Conservation (phyloP, 2,113 vertebrate genomes). For the Castor canadensis region DNA sequence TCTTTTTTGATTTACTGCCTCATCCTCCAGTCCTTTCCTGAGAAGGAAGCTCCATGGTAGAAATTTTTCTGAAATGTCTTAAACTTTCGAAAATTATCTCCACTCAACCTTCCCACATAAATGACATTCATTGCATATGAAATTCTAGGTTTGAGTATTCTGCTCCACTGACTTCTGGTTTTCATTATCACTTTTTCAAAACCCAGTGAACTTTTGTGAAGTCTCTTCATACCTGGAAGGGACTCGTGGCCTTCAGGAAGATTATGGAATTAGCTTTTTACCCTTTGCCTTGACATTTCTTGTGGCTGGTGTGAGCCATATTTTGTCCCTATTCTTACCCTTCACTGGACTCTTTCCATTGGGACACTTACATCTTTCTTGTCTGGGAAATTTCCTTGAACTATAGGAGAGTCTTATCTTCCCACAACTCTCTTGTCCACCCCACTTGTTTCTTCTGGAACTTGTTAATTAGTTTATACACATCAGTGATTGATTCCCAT, state of each 20-base stretch:
- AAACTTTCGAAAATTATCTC: background rate
- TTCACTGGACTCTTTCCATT: background rate
- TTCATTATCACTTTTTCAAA: background rate
- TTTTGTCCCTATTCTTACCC: background rate
- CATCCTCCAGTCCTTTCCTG: background rate
- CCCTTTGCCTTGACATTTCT: background rate
- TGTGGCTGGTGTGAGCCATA: background rate
- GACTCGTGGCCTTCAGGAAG: background rate
- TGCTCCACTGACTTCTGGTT: background rate
- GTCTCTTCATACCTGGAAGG: background rate
- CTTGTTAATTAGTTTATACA: background rate
- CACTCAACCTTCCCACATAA: background rate
- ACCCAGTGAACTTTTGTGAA: background rate
- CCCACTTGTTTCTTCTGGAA: background rate
- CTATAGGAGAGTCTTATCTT: background rate
- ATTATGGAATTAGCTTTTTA: background rate
- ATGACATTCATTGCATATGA: background rate
- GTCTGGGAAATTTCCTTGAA: background rate
- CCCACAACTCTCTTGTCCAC: background rate
- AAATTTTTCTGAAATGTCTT: background rate
- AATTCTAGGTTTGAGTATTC: background rate
- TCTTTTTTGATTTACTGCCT: background rate
- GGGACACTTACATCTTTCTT: background rate
- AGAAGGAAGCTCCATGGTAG: background rate
- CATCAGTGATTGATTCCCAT: background rate